Evolutionary conservation across 2,113 vertebrate species (phyloP), one percentile per base, ranked within the genome.

Genomic region (Pipa parva): DNA sequence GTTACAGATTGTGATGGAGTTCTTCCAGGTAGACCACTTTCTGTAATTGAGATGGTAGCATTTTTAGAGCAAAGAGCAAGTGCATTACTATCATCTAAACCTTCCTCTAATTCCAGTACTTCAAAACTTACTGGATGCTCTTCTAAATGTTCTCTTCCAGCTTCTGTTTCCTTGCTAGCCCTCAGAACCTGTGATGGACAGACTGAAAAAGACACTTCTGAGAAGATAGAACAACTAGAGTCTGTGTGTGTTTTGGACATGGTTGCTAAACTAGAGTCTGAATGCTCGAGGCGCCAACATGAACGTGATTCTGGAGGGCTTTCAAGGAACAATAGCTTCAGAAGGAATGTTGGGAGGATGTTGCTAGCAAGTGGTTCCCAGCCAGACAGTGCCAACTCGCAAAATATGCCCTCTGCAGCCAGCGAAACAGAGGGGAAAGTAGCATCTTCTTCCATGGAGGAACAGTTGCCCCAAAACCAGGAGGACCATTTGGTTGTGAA

Each of bases 11-110:
- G 73, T 0, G 87, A 89, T 0, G 78, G 78, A 0, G 18, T 74
- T 0, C 82, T 76, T 72, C 74, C 83, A 0, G 83, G 72, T 46
- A 80, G 88, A 11, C 80, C 84, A 2, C 75, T 95, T 10, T 97
- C 94, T 0, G 95, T 99, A 17, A 89, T 91, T 5, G 93, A 97
- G 80, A 97, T 97, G 91, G 95, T 98, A 17, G 93, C 94, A 1
- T 92, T 93, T 24, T 78, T 99, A 36, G 96, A 97, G 78, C 92
- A 93, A 71, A 86, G 89, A 64, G 89, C 88, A 1, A 90, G 75
- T 0, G 81, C 87, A 52, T 76, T 91, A 18, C 80, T 89, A 60
- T 85, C 82, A 2, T 49, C 82, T 0, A 93, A 91, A 78, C 78
- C 63, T 60, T 86, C 78, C 71, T 1, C 64, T 0, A 74, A 69